Conservation (phyloP, 2,797 vertebrate genomes). For the Discoglossus pictus region DNA sequence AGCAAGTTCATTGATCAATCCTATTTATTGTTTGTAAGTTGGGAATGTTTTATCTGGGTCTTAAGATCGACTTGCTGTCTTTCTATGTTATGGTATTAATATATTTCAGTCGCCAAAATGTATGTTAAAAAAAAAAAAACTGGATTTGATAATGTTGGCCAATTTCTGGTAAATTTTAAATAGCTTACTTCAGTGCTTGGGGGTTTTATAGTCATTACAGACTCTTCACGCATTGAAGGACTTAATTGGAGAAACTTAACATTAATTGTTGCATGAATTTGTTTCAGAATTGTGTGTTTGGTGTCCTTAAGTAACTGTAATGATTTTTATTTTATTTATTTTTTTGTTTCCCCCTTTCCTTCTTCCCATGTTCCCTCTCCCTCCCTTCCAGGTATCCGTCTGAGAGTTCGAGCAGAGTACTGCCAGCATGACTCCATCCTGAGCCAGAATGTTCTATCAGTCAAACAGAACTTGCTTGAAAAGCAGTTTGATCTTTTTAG, state of each 20-base stretch:
- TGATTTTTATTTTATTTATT: slow-evolving; percentile 17
- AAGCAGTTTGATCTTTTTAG: slow-evolving; percentile 88
- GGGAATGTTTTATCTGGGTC: no score
- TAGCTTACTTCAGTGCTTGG: slow-evolving; percentile 1
- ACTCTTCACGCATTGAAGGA: slow-evolving; percentile 5
- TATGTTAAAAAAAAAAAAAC: no score
- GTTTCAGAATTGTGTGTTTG: neutral
- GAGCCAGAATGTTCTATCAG: slow-evolving; percentile 80
- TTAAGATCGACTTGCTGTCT: no score
- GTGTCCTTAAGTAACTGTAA: neutral
- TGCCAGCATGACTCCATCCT: slow-evolving; percentile 84
- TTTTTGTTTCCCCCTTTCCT: slow-evolving; percentile 22
- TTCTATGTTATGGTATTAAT: no score
- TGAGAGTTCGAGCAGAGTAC: slow-evolving; percentile 88
- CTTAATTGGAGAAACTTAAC: no score
- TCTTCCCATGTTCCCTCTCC: slow-evolving; percentile 30
- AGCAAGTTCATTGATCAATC: no score
- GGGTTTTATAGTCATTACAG: slow-evolving; percentile 3
- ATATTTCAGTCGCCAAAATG: no score
- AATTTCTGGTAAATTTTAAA: no score
- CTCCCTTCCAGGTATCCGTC: slow-evolving; percentile 66
- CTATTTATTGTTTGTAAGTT: no score
- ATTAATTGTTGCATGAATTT: slow-evolving; percentile 19
- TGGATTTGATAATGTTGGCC: no score
- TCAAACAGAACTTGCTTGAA: slow-evolving; percentile 83